Evolutionary conservation across 2,888 invertebrate species (phyloP).

Genomic region (Folsomia candida): DNA sequence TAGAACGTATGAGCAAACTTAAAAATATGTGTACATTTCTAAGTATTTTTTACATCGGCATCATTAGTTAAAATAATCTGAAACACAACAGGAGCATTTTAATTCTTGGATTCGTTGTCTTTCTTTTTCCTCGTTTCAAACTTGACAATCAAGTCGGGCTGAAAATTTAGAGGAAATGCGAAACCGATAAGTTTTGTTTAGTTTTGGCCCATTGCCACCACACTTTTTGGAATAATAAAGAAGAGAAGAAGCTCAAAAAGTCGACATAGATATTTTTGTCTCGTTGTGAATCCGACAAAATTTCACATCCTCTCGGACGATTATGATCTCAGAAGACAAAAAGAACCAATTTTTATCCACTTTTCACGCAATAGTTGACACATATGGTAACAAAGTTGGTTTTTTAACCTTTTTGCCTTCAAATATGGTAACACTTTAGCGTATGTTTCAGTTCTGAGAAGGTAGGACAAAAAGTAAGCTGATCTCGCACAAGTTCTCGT

Average conservation of each 20-base stretch:
- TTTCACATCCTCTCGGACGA: neutral
- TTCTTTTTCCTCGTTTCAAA: neutral
- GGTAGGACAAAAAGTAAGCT: neutral
- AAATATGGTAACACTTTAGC: neutral
- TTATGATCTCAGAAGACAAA: neutral
- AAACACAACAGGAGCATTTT: neutral
- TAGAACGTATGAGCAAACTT: no score
- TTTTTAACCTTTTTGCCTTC: neutral
- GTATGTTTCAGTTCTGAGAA: constrained; percentile 7
- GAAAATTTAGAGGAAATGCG: neutral
- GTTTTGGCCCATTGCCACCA: constrained; percentile 15
- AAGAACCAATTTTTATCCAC: no score
- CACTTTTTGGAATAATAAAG: neutral
- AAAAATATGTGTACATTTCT: no score
- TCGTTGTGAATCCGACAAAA: neutral
- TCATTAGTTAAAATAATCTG: neutral
- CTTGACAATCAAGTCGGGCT: neutral
- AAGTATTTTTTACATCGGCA: neutral
- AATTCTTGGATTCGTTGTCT: neutral
- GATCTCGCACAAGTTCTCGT: neutral
- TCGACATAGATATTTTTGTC: neutral
- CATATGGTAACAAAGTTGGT: neutral
- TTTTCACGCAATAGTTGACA: neutral
- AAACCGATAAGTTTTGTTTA: neutral
- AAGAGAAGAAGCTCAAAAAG: neutral